phyloP scores from a whole-genome alignment of 2,797 vertebrate species.

The Xenops minutus region DNA sequence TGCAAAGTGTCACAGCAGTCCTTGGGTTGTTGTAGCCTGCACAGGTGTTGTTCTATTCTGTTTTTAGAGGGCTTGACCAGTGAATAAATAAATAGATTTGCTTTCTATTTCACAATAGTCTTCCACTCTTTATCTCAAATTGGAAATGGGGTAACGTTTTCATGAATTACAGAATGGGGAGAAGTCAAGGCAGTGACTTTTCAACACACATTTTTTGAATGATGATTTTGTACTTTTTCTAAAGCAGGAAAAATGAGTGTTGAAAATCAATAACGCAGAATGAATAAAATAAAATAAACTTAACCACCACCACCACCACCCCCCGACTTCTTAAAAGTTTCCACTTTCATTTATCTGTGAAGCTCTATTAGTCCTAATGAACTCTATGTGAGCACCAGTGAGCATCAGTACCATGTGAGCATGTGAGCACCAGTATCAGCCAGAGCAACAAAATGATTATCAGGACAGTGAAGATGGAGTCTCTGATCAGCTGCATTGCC shows the following conservation, averaged over 20 bases:
- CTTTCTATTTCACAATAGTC: not conserved
- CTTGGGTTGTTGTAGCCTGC: not conserved
- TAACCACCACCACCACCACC: fast-evolving
- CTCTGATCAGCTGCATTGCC: not conserved
- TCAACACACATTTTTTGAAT: not conserved
- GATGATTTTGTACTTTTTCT: not conserved
- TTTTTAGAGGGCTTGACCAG: not conserved
- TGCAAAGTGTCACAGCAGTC: not conserved
- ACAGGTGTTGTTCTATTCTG: not conserved
- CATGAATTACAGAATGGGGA: not conserved
- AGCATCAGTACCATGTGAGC: not conserved
- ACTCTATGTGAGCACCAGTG: not conserved
- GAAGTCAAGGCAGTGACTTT: not conserved
- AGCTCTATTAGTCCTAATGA: not conserved
- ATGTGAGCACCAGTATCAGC: not conserved
- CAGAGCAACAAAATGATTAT: not conserved
- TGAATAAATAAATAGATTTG: not conserved
- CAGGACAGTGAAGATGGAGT: not conserved
- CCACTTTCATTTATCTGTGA: not conserved
- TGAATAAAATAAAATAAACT: not conserved
- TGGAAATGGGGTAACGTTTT: not conserved
- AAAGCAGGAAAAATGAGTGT: not conserved
- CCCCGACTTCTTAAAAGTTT: not conserved
- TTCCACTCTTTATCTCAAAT: not conserved
- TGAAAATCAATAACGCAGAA: not conserved